Evolutionary conservation across 1,140 invertebrate genomes (phyloP).

Genomic region (Chironomus striatipennis): DNA sequence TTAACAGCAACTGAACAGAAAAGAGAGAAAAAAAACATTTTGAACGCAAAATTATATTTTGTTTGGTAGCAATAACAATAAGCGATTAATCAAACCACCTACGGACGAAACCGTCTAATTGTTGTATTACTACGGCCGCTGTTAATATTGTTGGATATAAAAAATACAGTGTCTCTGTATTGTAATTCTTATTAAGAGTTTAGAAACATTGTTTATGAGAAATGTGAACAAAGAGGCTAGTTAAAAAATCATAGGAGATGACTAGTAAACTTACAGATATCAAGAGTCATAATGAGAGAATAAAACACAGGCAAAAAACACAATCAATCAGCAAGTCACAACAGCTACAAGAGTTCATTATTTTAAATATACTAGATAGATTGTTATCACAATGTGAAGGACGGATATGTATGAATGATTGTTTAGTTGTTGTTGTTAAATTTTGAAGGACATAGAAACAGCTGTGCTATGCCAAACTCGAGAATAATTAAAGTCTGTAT

Average conservation of each 20-base stretch:
- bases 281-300: no score
- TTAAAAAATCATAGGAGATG: not conserved
- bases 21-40: no score
- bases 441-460: not conserved
- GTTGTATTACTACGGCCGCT: not conserved
- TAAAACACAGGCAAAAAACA: not conserved
- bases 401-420: not conserved
- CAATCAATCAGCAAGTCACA: not conserved
- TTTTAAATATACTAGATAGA: not conserved
- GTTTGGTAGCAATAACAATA: not conserved
- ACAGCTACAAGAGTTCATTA: not conserved
- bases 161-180: not conserved
- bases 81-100: conserved; percentile 1
- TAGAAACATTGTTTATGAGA: no score
- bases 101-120: conserved; percentile 5
- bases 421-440: not conserved
- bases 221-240: no score
- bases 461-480: not conserved
- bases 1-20: no score
- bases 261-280: no score
- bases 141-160: not conserved
- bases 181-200: no score
- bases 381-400: conserved; percentile 12
- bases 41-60: not conserved
- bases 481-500: no score